Conservation (phyloP, 2,113 vertebrate species). For the Cathartes aura region DNA sequence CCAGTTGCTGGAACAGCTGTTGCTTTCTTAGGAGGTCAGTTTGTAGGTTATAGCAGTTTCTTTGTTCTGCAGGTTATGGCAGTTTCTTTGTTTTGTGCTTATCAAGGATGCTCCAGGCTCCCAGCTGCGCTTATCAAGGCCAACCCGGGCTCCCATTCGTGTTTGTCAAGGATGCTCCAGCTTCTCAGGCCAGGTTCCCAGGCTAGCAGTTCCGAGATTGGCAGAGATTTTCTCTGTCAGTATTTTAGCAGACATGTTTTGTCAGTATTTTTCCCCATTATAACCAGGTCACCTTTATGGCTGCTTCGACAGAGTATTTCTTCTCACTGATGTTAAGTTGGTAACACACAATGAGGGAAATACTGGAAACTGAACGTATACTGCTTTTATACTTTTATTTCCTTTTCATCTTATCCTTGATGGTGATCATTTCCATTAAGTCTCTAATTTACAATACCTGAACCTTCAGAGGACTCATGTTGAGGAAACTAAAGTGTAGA, state of each 20-base stretch:
- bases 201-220: neutral
- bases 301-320: neutral
- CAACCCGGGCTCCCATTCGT: neutral
- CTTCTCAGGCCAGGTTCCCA: neutral
- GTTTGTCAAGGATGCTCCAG: neutral
- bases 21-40: neutral
- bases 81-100: neutral
- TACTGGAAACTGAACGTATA: neutral
- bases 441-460: constrained; percentile 25
- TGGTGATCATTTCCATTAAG: constrained; percentile 9
- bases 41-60: neutral
- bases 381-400: constrained; percentile 51
- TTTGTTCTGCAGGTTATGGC: neutral
- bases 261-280: neutral
- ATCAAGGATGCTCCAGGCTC: neutral
- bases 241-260: neutral
- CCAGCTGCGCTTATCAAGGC: accelerated
- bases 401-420: constrained; percentile 30
- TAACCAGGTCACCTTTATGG: neutral
- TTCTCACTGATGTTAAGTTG: constrained; percentile 50
- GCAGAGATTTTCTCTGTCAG: neutral
- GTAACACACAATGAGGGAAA: constrained; percentile 36
- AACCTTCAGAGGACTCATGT: neutral
- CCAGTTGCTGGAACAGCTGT: neutral
- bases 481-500: neutral